Conservation (phyloP, 2,113 vertebrate species). For the human (Homo sapiens) region DNA sequence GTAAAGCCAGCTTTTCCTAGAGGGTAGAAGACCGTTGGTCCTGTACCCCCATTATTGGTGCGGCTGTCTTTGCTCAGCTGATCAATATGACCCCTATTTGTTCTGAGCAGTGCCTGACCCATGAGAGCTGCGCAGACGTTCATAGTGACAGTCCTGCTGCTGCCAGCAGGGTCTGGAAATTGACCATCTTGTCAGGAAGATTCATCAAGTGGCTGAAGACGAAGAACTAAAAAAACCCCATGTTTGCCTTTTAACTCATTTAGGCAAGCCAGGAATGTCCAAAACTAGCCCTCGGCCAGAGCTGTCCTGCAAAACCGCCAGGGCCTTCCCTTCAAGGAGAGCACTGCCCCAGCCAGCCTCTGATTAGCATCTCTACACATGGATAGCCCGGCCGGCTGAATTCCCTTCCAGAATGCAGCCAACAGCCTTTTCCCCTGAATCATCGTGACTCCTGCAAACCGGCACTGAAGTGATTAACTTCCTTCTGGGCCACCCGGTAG, state of each 20-base stretch:
- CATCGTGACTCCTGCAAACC: slow-evolving; percentile 45
- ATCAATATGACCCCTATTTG: not conserved
- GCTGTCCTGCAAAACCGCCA: not conserved
- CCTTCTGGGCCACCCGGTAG: not conserved
- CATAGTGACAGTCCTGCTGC: slow-evolving; percentile 33
- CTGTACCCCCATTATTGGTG: fast-evolving
- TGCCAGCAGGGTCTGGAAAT: slow-evolving; percentile 57
- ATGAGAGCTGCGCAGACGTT: not conserved
- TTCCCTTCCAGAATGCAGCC: slow-evolving; percentile 64
- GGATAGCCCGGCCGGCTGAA: slow-evolving; percentile 48
- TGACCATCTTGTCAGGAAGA: slow-evolving; percentile 54
- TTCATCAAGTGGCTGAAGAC: slow-evolving; percentile 62
- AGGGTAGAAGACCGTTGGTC: not conserved
- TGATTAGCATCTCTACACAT: slow-evolving; percentile 63
- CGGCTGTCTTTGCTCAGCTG: not conserved
- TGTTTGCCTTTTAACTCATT: slow-evolving; percentile 77
- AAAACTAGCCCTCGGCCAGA: slow-evolving; percentile 74
- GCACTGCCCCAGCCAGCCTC: slow-evolving; percentile 52
- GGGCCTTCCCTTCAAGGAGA: slow-evolving; percentile 56
- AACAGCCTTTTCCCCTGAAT: slow-evolving; percentile 64
- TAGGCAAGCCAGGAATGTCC: slow-evolving; percentile 74
- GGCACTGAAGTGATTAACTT: not conserved
- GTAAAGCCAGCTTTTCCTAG: not conserved
- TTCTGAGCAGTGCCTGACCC: not conserved
- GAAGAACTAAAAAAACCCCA: slow-evolving; percentile 69